Conservation (phyloP, 2,113 vertebrate genomes). For the Neodon shergylaensis region DNA sequence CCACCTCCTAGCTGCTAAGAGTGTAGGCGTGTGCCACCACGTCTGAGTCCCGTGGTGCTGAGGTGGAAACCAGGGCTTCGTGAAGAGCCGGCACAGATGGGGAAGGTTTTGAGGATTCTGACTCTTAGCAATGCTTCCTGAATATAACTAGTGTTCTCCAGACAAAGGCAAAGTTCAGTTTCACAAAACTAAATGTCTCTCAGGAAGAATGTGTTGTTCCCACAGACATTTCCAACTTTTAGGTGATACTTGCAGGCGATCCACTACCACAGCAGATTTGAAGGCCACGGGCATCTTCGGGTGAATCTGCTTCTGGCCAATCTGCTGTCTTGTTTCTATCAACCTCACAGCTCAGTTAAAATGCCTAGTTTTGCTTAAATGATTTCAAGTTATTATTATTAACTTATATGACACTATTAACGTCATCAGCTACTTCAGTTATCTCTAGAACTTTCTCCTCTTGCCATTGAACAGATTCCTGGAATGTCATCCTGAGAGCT, state of each 20-base stretch:
- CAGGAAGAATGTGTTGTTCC: constrained; percentile 77
- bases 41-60: background rate
- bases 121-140: constrained; percentile 77
- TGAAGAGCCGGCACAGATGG: background rate
- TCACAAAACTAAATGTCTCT: constrained; percentile 84
- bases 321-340: constrained; percentile 94
- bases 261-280: constrained; percentile 85
- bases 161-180: constrained; percentile 80
- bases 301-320: constrained; percentile 91
- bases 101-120: constrained; percentile 79
- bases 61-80: background rate
- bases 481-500: background rate
- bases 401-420: constrained; percentile 85
- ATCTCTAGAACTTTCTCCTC: constrained; percentile 93
- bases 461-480: constrained; percentile 94
- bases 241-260: constrained; percentile 83
- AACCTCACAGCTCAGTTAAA: constrained; percentile 93
- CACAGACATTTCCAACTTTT: constrained; percentile 82
- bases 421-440: constrained; percentile 95
- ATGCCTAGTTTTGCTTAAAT: constrained; percentile 93
- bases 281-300: constrained; percentile 92
- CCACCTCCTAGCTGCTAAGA: background rate
- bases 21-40: background rate
- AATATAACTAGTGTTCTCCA: constrained; percentile 59
- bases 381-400: constrained; percentile 88